Conservation (phyloP, 1,140 invertebrate species). For the Pseudomyrmex dendroicus region DNA sequence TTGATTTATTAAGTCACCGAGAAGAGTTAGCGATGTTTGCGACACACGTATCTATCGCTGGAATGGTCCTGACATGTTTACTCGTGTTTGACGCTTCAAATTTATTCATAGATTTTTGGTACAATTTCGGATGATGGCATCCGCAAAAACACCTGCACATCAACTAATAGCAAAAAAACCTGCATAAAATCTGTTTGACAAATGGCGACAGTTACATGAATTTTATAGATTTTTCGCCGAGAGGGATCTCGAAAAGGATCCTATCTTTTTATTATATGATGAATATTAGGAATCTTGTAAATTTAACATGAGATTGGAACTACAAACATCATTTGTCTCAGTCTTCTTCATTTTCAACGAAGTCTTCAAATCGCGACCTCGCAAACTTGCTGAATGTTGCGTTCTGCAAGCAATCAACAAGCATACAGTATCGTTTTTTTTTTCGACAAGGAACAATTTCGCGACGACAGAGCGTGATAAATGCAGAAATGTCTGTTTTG, state of each 20-base stretch:
- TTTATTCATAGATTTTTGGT: constrained; percentile 23
- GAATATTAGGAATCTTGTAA: not conserved
- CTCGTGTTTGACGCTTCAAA: not conserved
- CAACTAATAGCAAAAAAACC: not conserved
- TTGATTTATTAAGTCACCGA: constrained; percentile 12
- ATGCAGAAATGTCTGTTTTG: constrained; percentile 14
- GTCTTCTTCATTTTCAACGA: not conserved
- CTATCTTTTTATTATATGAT: not conserved
- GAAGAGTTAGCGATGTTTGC: not conserved
- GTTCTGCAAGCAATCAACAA: too few species aligned
- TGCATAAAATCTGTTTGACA: not conserved
- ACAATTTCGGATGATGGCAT: not conserved
- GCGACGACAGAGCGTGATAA: not conserved
- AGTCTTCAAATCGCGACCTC: not conserved
- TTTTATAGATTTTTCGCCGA: not conserved
- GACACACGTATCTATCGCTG: not conserved
- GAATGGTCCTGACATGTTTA: too few species aligned
- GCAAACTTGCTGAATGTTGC: too few species aligned
- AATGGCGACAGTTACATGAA: not conserved
- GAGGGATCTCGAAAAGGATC: not conserved
- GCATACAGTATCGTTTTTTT: not conserved
- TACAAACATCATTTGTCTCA: constrained; percentile 12
- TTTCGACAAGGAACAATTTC: not conserved
- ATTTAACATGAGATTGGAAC: not conserved
- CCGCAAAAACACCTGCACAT: too few species aligned